These are phyloP conservation scores for Mythimna albipuncta DNA, from an alignment of 2,888 invertebrate species.

Conservation along the genomic window DNA sequence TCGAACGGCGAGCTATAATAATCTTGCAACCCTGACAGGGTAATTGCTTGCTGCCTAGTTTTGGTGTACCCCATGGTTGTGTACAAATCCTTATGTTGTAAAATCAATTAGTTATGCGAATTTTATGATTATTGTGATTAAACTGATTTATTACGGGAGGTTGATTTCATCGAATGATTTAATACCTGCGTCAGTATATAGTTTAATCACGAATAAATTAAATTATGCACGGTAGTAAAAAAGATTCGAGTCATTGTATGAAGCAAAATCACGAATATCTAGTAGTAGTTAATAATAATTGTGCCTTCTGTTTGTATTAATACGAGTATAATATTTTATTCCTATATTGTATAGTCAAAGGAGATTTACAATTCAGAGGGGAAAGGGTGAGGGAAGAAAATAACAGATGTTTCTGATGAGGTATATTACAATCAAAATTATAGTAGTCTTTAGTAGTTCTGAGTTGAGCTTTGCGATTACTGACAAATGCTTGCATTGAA, in stretches of 20 bases:
- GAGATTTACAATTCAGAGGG: too few relatives aligned
- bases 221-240: conserved; percentile 43
- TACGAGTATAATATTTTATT: not conserved
- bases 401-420: too few relatives aligned
- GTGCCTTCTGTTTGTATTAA: conserved; percentile 6
- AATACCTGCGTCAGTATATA: conserved; percentile 38
- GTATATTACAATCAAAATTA: too few relatives aligned
- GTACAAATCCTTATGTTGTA: conserved; percentile 4
- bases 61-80: not conserved
- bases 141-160: conserved; percentile 45
- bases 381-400: too few relatives aligned
- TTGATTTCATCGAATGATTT: conserved; percentile 60
- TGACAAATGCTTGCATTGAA: too few relatives aligned
- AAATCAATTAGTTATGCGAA: conserved; percentile 46
- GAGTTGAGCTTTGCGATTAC: too few relatives aligned
- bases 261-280: conserved; percentile 2
- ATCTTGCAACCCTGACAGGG: too few relatives aligned
- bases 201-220: conserved; percentile 53
- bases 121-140: conserved; percentile 47
- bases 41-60: too few relatives aligned
- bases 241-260: conserved; percentile 36
- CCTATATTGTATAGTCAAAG: too few relatives aligned
- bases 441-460: too few relatives aligned
- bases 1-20: too few relatives aligned
- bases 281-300: conserved; percentile 26